Evolutionary conservation across 2,797 vertebrate species (phyloP).

Genomic region (Zalophus californianus): DNA sequence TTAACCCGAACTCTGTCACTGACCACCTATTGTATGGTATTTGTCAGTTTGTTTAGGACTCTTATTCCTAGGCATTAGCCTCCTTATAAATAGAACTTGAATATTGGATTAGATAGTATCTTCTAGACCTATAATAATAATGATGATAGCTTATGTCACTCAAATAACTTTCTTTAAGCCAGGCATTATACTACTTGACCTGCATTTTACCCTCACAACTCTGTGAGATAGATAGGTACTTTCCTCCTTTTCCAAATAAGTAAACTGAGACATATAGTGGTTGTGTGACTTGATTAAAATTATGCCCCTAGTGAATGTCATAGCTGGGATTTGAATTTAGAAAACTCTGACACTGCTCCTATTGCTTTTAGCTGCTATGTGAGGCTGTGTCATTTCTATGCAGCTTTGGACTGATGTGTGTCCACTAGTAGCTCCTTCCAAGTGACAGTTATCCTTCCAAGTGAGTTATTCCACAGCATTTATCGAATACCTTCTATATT

Average conservation of each 20-base stretch:
- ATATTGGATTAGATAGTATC: not conserved
- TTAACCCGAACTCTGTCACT: not conserved
- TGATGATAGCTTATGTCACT: not conserved
- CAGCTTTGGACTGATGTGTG: not conserved
- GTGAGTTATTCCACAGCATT: not conserved
- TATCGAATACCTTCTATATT: not conserved
- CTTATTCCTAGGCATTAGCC: not conserved
- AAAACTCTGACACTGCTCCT: not conserved
- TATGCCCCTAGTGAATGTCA: not conserved
- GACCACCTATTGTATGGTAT: not conserved
- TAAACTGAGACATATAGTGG: not conserved
- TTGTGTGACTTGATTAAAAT: not conserved
- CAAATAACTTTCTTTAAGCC: not conserved
- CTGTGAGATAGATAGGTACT: not conserved
- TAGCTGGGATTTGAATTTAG: conserved; percentile 1
- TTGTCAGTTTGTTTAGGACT: not conserved
- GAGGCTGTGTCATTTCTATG: not conserved
- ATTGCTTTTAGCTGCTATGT: not conserved
- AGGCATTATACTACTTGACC: not conserved
- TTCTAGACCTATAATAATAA: not conserved
- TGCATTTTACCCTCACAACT: not conserved
- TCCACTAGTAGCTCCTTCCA: not conserved
- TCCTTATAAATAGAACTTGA: not conserved
- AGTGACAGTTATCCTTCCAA: not conserved
- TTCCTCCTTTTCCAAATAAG: not conserved